Percentiles rank a stretch among this genome's conserved stretches.
Conservation (phyloP, 1,140 invertebrate species). For the Eumeta japonica region DNA sequence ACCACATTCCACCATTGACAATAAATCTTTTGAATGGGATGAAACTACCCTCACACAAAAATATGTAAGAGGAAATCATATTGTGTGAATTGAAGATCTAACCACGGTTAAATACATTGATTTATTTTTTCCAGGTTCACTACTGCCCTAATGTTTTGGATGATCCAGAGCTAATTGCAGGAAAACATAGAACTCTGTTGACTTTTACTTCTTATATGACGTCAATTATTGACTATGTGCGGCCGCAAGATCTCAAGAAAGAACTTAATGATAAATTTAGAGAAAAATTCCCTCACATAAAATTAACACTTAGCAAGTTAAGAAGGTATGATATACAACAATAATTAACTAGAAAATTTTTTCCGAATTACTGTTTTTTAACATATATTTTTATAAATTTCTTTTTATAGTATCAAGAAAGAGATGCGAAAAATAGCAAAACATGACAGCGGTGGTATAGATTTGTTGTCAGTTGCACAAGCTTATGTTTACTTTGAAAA, state of each 20-base stretch:
- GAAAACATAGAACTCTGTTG: conserved; percentile 90
- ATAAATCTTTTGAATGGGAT: conserved; percentile 58
- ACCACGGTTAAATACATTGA: not conserved
- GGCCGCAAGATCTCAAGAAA: conserved; percentile 94
- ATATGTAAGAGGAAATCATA: conserved; percentile 34
- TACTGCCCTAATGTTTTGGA: conserved; percentile 90
- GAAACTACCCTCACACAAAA: conserved; percentile 43
- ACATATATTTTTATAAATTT: conserved; percentile 5
- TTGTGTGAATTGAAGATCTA: conserved; percentile 2
- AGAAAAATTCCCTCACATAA: conserved; percentile 92
- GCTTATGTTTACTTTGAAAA: conserved; percentile 98
- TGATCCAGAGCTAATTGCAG: conserved; percentile 92
- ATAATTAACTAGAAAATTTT: not conserved
- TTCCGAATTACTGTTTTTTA: not conserved
- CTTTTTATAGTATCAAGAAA: conserved; percentile 76
- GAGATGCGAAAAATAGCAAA: conserved; percentile 94
- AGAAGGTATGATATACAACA: conserved; percentile 71
- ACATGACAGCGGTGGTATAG: conserved; percentile 76
- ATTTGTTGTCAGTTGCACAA: conserved; percentile 90
- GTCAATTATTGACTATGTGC: conserved; percentile 95
- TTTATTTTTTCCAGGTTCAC: conserved; percentile 38
- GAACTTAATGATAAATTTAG: conserved; percentile 97
- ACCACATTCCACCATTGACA: conserved; percentile 59
- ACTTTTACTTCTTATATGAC: conserved; percentile 95
- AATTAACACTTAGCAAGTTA: conserved; percentile 94